phyloP scores from a whole-genome alignment of 1,140 invertebrate species.

The Polypedilum pembai region DNA sequence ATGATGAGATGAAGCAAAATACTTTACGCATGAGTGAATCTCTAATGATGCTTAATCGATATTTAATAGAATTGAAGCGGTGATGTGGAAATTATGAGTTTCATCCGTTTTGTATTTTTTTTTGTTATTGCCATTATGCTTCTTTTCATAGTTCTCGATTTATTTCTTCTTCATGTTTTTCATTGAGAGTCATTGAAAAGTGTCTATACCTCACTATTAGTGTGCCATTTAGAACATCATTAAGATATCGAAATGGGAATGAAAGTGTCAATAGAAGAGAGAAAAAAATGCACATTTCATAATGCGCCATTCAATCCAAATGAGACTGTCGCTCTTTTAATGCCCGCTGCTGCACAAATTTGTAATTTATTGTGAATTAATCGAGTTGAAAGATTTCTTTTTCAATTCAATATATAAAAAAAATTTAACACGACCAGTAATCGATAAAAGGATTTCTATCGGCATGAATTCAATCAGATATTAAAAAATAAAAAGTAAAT shows the following conservation, averaged over 20 bases:
- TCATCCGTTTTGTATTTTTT: slow-evolving; percentile 12
- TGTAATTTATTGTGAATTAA: slow-evolving; percentile 20
- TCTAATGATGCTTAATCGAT: slow-evolving; percentile 18
- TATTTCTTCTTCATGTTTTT: not conserved
- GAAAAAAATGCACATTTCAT: not conserved
- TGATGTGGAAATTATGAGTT: slow-evolving; percentile 18
- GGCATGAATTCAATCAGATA: too few relatives aligned
- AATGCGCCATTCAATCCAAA: not conserved
- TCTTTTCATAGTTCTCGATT: not conserved
- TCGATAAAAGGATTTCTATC: not conserved
- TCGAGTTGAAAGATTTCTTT: slow-evolving; percentile 5
- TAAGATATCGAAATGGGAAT: not conserved
- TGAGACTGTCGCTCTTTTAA: not conserved
- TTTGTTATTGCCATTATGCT: slow-evolving; percentile 1
- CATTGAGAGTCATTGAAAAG: not conserved
- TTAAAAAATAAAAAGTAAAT: too few relatives aligned
- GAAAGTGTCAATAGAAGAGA: not conserved
- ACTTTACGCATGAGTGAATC: slow-evolving; percentile 16
- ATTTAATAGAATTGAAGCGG: slow-evolving; percentile 17
- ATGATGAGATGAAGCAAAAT: slow-evolving; percentile 5
- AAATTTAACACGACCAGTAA: not conserved
- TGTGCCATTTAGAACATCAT: not conserved
- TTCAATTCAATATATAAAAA: not conserved
- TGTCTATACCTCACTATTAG: slow-evolving; percentile 11
- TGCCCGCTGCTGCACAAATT: not conserved